These are phyloP conservation scores for Amphimedon queenslandica DNA, from an alignment of 37 sponge, comb jelly and placozoan genomes.

Conservation along the genomic window DNA sequence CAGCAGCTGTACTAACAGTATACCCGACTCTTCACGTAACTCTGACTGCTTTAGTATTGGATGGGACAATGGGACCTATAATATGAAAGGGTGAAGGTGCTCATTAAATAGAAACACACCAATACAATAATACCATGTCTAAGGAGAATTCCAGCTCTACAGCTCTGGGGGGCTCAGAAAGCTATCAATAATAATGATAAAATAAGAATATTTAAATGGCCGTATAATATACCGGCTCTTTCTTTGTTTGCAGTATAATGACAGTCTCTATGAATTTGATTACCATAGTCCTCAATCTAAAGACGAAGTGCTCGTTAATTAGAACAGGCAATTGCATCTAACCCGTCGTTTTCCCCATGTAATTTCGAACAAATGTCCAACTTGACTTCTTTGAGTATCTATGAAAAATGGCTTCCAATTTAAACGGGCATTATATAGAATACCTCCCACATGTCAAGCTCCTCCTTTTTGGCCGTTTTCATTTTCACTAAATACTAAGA, in stretches of 20 bases:
- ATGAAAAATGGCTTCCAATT: background rate
- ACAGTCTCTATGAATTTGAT: slow-evolving; percentile 77
- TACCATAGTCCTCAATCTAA: slow-evolving; percentile 51
- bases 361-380: slow-evolving; percentile 19
- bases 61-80: slow-evolving; percentile 61
- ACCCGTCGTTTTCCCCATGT: slow-evolving; percentile 73
- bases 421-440: background rate
- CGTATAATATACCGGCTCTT: slow-evolving; percentile 34
- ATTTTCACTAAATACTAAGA: slow-evolving; percentile 24
- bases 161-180: slow-evolving; percentile 28
- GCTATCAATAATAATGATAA: slow-evolving; percentile 13
- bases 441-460: slow-evolving; percentile 73
- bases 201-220: background rate
- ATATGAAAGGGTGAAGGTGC: background rate
- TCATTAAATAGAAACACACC: background rate
- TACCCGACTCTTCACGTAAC: slow-evolving; percentile 68
- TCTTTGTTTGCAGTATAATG: slow-evolving; percentile 66
- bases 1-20: slow-evolving; percentile 47
- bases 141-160: slow-evolving; percentile 40
- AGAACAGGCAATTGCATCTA: slow-evolving; percentile 5
- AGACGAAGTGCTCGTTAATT: too few relatives aligned
- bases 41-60: slow-evolving; percentile 38
- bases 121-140: slow-evolving; percentile 36
- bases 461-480: slow-evolving; percentile 29
- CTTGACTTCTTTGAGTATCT: slow-evolving; percentile 53